These are phyloP conservation scores for Labia minor DNA, from an alignment of 2,888 invertebrate genomes.

Conservation along the genomic window DNA sequence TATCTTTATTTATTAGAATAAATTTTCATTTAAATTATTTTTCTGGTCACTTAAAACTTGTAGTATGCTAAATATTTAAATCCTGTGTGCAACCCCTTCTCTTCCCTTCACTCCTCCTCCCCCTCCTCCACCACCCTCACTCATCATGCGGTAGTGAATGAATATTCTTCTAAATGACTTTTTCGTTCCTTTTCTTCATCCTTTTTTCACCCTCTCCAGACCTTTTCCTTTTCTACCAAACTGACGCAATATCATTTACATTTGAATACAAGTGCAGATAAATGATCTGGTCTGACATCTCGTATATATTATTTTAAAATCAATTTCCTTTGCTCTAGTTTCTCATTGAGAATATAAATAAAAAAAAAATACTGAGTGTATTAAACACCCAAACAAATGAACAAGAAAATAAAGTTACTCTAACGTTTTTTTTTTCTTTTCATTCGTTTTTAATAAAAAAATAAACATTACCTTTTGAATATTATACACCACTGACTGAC, in stretches of 20 bases:
- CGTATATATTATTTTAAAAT: constrained; percentile 13
- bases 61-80: too few species aligned
- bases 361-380: not conserved
- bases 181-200: not conserved
- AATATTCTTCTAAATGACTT: constrained; percentile 3
- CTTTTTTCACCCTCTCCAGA: too few species aligned
- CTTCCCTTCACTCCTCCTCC: too few species aligned
- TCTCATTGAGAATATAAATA: not conserved
- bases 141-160: not conserved
- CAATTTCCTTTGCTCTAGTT: constrained; percentile 13
- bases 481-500: too few species aligned
- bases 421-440: too few species aligned
- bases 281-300: not conserved
- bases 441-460: too few species aligned
- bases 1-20: too few species aligned
- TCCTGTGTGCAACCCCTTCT: too few species aligned
- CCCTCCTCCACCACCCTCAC: too few species aligned
- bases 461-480: too few species aligned
- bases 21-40: too few species aligned
- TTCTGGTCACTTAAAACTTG: too few species aligned
- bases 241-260: constrained; percentile 13
- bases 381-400: not conserved
- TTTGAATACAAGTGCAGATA: constrained; percentile 13
- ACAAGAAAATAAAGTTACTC: not conserved
- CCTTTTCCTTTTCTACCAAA: not conserved